These are phyloP conservation scores for Pantherophis guttatus DNA, from an alignment of 2,113 vertebrate genomes.

Conservation along the genomic window DNA sequence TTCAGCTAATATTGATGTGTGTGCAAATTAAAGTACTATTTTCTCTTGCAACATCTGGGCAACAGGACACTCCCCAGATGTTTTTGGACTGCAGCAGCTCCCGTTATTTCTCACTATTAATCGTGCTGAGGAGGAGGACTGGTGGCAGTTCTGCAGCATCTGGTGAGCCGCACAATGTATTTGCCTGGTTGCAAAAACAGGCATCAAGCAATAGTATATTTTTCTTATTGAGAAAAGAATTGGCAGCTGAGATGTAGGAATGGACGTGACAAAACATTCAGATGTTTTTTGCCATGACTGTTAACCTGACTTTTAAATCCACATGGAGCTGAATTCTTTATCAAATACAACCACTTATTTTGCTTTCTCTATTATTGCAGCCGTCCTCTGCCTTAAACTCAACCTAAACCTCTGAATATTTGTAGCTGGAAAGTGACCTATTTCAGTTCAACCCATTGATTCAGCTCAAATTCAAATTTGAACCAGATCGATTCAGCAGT, in stretches of 20 bases:
- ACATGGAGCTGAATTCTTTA: not conserved
- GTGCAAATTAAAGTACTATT: not conserved
- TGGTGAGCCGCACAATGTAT: not conserved
- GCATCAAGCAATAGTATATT: not conserved
- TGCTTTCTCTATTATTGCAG: not conserved
- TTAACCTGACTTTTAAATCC: not conserved
- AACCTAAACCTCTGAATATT: not conserved
- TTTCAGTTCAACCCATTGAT: not conserved
- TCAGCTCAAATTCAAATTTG: not conserved
- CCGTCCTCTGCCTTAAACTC: not conserved
- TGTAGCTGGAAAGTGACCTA: not conserved
- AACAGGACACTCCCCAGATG: not conserved
- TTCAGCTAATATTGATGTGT: not conserved
- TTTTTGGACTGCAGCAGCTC: not conserved
- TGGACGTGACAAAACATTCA: not conserved
- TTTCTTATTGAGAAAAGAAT: not conserved
- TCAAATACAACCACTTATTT: not conserved
- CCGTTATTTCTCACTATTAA: not conserved
- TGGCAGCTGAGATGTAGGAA: not conserved
- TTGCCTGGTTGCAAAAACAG: not conserved
- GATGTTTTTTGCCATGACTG: not conserved
- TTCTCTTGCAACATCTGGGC: not conserved
- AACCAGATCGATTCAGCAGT: not conserved
- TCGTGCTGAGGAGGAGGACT: not conserved
- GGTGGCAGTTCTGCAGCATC: not conserved